Conservation (phyloP, 2,888 invertebrate species). For the Sycophila texana region DNA sequence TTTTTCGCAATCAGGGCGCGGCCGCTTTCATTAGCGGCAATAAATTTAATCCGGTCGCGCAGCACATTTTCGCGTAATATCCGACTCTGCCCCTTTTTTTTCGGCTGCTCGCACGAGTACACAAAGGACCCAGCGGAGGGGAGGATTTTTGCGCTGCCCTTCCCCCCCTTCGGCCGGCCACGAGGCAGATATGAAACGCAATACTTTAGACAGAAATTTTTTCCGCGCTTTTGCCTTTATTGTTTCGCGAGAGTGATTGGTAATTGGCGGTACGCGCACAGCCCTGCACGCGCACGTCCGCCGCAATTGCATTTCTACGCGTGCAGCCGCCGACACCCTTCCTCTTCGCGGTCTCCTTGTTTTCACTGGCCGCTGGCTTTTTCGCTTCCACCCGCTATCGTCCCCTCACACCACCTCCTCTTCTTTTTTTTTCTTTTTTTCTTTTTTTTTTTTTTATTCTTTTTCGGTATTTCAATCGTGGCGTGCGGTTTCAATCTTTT, state of each 20-base stretch:
- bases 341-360: slow-evolving; percentile 15
- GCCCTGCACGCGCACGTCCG: slow-evolving; percentile 1
- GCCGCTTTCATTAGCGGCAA: slow-evolving; percentile 47
- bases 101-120: too few relatives aligned
- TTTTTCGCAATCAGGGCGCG: slow-evolving; percentile 48
- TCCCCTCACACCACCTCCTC: not conserved
- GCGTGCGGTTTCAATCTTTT: not conserved
- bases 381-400: slow-evolving; percentile 6
- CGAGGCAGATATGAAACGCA: slow-evolving; percentile 62
- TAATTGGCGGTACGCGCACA: slow-evolving; percentile 63
- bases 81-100: not conserved
- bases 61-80: slow-evolving; percentile 54
- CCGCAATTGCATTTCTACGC: slow-evolving; percentile 46
- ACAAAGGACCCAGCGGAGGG: not conserved
- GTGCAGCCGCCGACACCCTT: slow-evolving; percentile 18
- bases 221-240: slow-evolving; percentile 65
- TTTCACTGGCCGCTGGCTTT: slow-evolving; percentile 14
- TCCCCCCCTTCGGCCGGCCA: too few relatives aligned
- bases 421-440: not conserved
- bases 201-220: slow-evolving; percentile 66
- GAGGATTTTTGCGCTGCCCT: too few relatives aligned
- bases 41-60: slow-evolving; percentile 43
- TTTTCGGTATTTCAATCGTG: not conserved
- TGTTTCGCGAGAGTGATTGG: slow-evolving; percentile 67
- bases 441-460: not conserved